Base-by-base conservation (phyloP, 2,888 invertebrate genomes). In the Thera britannica region DNA sequence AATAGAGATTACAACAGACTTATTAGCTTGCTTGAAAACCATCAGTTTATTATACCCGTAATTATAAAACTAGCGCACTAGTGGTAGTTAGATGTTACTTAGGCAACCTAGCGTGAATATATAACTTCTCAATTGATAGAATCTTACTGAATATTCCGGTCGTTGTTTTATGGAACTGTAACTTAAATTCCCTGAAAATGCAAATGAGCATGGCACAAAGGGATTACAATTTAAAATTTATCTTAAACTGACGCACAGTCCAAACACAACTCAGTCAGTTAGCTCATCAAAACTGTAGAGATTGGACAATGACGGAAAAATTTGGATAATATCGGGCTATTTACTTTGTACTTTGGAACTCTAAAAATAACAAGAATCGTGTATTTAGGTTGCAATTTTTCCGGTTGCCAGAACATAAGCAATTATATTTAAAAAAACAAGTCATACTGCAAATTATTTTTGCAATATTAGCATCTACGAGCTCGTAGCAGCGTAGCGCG, bases 121-220 rank as follows among this genome's bases (percentile, higher is more conserved):
- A 23, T 23, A 23, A 23, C 23, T 23, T 23, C 23, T 23, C 23
- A 23, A 23, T 8, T 38, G 38, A 38, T 9, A 3, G 2, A 3
- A 2, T 35, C 2, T 52, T 9, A 2, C 34, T 23, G 23, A 52
- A 9, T 54, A 4, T 35, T 34, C 35, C 35, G 35, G 35, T 35
- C 52, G 35, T 9, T 11, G 4, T 23, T 51, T 49, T 49, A 1
- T 12, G 12, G 38, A 38, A 41, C 41, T 1, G 7, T 7, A 41
- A 41, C 41, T 41, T 8, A 48, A 55, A 9, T 62, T 35, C 5
- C 41, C 57, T 63, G 34, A 41, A 57, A 64, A 64, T 58, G 58
- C 34, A 58, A 64, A 64, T 64, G 58, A 52, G 44, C 51, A 56
- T 58, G 52, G 58, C 44, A 46, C 34, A 58, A 9, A 56, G 12